Evolutionary conservation across 2,888 invertebrate genomes (phyloP), one percentile per base, ranked within the genome.

Genomic region (Theretra japonica): DNA sequence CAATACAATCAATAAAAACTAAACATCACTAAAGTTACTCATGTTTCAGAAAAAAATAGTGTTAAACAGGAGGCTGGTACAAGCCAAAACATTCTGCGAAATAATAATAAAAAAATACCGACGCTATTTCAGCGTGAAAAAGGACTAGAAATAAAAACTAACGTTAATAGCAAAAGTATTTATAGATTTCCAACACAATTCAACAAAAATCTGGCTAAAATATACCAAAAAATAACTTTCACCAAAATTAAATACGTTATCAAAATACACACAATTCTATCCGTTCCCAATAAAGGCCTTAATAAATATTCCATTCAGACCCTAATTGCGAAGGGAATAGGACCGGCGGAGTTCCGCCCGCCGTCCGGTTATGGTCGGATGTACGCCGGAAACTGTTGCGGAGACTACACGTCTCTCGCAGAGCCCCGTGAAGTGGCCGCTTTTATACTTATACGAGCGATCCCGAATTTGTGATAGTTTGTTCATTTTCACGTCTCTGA

Each of bases 381-480:
- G 65, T 70, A 65, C 62, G 70, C 60, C 62, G 70, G 70, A 70
- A 70, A 65, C 62, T 56, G 48, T 65, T 65, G 65, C 65, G 41
- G 23, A 15, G 41, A 33, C 33, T 30, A 70, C 56, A 56, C 56
- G 70, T 56, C 70, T 50, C 28, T 23, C 33, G 33, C 56, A 23
- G 23, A 70, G 70, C 23, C 53, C 33, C 53, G 30, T 65, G 59
- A 59, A 25, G 28, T 33, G 33, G 33, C 65, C 17, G 53, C 41
- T 56, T 70, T 70, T 56, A 65, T 50, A 70, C 53, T 23, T 19
- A 56, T 15, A 30, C 69, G 56, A 56, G 57, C 56, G 53, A n/a
- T 53, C n/a, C n/a, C 4, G n/a, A 17, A 53, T 8, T 28, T 6
- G 15, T 30, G 11, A 6, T 11, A 19, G 56, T 56, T 21, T 1